Evolutionary conservation across 2,888 invertebrate genomes (phyloP).

Genomic region (Cactoblastis cactorum): DNA sequence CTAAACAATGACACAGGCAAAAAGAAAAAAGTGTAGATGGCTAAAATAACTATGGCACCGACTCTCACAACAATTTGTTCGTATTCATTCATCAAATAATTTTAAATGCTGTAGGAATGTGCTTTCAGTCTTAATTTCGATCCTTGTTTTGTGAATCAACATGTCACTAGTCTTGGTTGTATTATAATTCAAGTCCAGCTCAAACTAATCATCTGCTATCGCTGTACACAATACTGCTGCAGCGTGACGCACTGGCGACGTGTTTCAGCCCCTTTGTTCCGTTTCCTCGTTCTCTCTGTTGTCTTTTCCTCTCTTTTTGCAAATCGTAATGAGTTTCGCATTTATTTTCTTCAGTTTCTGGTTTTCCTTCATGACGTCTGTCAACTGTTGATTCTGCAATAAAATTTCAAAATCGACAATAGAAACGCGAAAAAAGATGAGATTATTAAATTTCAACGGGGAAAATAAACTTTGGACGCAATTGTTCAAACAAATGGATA

Average conservation of each 20-base stretch:
- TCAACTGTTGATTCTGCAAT: slow-evolving; percentile 69
- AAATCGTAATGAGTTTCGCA: slow-evolving; percentile 60
- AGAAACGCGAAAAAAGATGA: too few relatives aligned
- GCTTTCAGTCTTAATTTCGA: slow-evolving; percentile 35
- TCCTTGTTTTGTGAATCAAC: slow-evolving; percentile 15
- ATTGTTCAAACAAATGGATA: too few relatives aligned
- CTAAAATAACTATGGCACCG: slow-evolving; percentile 20
- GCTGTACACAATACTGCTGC: too few relatives aligned
- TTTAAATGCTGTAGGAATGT: slow-evolving; percentile 58
- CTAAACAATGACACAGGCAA: slow-evolving; percentile 31
- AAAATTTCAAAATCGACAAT: too few relatives aligned
- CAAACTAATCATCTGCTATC: not conserved
- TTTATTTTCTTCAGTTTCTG: slow-evolving; percentile 72
- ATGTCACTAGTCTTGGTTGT: not conserved
- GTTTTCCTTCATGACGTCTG: slow-evolving; percentile 70
- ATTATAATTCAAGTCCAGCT: slow-evolving; percentile 5
- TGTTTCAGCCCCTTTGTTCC: slow-evolving; percentile 27
- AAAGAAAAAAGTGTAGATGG: not conserved
- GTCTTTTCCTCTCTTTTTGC: slow-evolving; percentile 64
- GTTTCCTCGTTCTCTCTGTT: slow-evolving; percentile 60
- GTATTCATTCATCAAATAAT: slow-evolving; percentile 23
- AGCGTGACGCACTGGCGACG: too few relatives aligned
- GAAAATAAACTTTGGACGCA: too few relatives aligned
- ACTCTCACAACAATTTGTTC: slow-evolving; percentile 22
- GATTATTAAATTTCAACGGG: too few relatives aligned